Conservation (phyloP, 2,888 invertebrate genomes). For the Drosophila diplacantha region DNA sequence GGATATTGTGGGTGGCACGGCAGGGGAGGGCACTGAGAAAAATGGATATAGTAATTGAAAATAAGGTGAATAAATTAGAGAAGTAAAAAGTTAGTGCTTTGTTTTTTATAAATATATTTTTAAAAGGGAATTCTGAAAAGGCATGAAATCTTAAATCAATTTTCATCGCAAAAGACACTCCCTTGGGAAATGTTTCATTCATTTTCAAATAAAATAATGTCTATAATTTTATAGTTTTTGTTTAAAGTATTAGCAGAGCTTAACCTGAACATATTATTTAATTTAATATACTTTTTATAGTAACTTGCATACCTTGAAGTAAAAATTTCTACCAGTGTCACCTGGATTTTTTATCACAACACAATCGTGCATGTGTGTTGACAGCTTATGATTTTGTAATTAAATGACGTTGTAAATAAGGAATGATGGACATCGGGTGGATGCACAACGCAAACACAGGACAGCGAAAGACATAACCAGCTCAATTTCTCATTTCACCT, state of each 20-base stretch:
- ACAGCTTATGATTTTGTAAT: conserved; percentile 71
- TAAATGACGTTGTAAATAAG: conserved; percentile 63
- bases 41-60: background rate
- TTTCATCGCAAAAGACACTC: too few species aligned
- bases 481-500: conserved; percentile 8
- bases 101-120: background rate
- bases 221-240: too few species aligned
- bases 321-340: background rate
- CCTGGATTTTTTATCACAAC: background rate
- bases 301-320: too few species aligned
- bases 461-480: background rate
- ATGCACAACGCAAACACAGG: background rate
- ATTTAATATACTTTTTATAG: too few species aligned
- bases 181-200: too few species aligned
- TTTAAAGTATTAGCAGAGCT: too few species aligned
- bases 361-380: conserved; percentile 33
- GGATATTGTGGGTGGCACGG: conserved; percentile 14
- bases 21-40: conserved; percentile 6
- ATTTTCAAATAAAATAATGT: too few species aligned
- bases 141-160: too few species aligned
- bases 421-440: conserved; percentile 4
- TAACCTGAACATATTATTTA: too few species aligned
- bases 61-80: background rate
- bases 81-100: background rate
- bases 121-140: background rate